Percentiles rank a stretch among this genome's conserved stretches.
Conservation (phyloP, 1,140 invertebrate genomes). For the Drosophila bocki region DNA sequence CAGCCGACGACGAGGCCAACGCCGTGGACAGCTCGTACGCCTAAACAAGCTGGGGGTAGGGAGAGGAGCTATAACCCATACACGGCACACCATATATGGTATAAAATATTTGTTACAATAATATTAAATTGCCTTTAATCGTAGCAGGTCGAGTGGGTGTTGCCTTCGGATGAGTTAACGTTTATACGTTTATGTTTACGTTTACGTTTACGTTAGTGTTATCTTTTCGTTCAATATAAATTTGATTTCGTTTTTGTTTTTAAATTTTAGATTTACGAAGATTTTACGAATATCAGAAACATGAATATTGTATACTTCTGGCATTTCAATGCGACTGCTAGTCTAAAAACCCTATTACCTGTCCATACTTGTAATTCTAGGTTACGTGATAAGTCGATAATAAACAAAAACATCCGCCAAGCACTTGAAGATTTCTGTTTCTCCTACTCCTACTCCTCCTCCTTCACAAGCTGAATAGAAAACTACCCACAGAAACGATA, state of each 20-base stretch:
- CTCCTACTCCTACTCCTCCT: neutral
- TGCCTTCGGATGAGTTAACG: conserved; percentile 17
- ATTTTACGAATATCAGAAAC: conserved; percentile 9
- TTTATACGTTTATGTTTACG: conserved; percentile 8
- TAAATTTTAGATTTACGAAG: conserved; percentile 24
- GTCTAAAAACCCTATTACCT: conserved; percentile 54
- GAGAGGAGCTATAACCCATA: conserved; percentile 27
- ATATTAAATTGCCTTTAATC: conserved; percentile 37
- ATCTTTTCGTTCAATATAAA: conserved; percentile 25
- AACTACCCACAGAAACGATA: conserved; percentile 35
- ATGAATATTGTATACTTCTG: conserved; percentile 39
- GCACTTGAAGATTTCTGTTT: conserved; percentile 17
- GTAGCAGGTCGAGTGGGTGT: conserved; percentile 16
- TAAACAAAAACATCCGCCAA: conserved; percentile 43
- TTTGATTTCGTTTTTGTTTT: conserved; percentile 21
- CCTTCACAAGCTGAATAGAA: conserved; percentile 27
- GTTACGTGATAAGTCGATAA: conserved; percentile 64
- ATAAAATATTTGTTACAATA: conserved; percentile 43
- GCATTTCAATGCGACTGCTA: conserved; percentile 48
- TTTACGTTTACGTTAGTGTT: conserved; percentile 16
- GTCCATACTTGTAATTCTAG: conserved; percentile 52
- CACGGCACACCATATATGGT: conserved; percentile 22
- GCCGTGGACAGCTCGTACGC: conserved; percentile 30
- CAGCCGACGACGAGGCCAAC: conserved; percentile 22
- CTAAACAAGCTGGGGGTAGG: conserved; percentile 11